Evolutionary conservation across 2,113 vertebrate genomes (phyloP).

Genomic region (Elaphurus davidianus): DNA sequence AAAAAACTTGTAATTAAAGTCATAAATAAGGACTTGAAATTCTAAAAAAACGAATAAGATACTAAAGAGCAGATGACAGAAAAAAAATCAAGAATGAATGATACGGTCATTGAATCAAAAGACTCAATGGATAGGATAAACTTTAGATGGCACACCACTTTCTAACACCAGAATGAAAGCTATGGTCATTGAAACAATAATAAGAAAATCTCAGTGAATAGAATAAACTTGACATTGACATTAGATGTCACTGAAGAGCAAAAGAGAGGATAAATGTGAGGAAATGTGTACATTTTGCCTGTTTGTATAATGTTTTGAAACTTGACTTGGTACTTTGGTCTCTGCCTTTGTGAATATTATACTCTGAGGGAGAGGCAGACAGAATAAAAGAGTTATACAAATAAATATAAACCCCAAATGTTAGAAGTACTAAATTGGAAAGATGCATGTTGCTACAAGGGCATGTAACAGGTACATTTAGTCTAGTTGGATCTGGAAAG

Average conservation of each 20-base stretch:
- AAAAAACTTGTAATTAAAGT: not conserved
- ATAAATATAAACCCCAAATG: not conserved
- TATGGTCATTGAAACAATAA: not conserved
- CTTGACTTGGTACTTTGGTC: not conserved
- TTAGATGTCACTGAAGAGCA: not conserved
- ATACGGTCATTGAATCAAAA: not conserved
- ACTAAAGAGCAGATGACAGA: not conserved
- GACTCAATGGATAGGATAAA: not conserved
- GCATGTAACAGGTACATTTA: not conserved
- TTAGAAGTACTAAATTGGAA: not conserved
- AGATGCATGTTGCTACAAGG: not conserved
- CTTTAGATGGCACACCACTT: not conserved
- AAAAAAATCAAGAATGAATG: not conserved
- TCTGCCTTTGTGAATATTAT: not conserved
- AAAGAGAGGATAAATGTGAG: not conserved
- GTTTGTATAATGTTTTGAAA: not conserved
- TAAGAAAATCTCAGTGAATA: not conserved
- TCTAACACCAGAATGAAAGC: not conserved
- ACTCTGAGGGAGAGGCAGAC: not conserved
- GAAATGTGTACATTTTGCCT: not conserved
- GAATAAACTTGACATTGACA: not conserved
- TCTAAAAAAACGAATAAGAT: not conserved
- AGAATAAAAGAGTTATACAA: not conserved
- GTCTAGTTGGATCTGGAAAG: not conserved
- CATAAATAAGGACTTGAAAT: not conserved